Evolutionary conservation across 1,140 invertebrate genomes (phyloP).

Genomic region (Bombyx mandarina): DNA sequence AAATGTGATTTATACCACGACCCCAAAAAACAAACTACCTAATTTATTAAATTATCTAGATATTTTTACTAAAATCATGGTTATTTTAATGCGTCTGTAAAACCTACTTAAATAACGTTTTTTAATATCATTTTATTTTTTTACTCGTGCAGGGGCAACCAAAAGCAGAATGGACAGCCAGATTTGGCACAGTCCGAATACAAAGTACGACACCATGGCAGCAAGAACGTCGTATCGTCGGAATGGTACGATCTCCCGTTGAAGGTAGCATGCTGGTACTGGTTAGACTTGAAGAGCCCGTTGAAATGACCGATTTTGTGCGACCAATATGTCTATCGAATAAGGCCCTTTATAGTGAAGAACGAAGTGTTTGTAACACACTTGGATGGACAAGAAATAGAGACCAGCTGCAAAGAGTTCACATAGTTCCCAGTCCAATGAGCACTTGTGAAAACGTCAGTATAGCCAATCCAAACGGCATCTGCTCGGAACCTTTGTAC

Average conservation of each 20-base stretch:
- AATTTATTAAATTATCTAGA: too few relatives aligned
- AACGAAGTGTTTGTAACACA: constrained; percentile 79
- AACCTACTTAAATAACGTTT: too few relatives aligned
- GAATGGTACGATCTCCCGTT: constrained; percentile 91
- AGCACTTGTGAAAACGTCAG: constrained; percentile 87
- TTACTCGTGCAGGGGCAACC: constrained; percentile 76
- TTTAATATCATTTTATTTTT: too few relatives aligned
- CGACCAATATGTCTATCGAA: constrained; percentile 84
- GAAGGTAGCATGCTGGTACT: constrained; percentile 88
- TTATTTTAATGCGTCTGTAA: too few relatives aligned
- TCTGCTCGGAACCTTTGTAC: constrained; percentile 86
- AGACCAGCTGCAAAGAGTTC: constrained; percentile 83
- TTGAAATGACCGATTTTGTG: constrained; percentile 85
- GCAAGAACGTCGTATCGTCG: constrained; percentile 86
- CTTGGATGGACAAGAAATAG: constrained; percentile 87
- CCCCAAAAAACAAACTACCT: too few relatives aligned
- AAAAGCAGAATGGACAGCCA: constrained; percentile 86
- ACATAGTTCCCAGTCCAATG: constrained; percentile 81
- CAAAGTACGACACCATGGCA: constrained; percentile 88
- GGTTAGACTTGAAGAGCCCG: constrained; percentile 82
- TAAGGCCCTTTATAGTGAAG: constrained; percentile 40
- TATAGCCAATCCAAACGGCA: constrained; percentile 83
- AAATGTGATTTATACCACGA: too few relatives aligned
- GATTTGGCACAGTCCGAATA: constrained; percentile 83
- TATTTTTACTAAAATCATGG: too few relatives aligned